Conservation (phyloP, 2,113 vertebrate species). For the Dolichallabes microphthalmus region DNA sequence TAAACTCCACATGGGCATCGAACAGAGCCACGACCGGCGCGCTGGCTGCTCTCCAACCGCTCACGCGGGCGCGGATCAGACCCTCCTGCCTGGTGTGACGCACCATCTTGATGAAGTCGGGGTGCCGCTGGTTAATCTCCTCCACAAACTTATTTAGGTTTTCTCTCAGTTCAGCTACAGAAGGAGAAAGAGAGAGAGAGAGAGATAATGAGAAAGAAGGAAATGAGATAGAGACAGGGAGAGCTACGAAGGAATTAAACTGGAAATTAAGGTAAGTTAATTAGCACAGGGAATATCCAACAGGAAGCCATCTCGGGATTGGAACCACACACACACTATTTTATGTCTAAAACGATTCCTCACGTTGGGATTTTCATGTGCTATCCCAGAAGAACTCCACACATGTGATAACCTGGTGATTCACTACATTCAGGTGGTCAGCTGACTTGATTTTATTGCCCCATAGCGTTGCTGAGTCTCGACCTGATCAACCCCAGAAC, state of each 20-base stretch:
- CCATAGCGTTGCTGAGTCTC: too few species aligned
- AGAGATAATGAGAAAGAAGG: not conserved
- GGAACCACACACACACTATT: not conserved
- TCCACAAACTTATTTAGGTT: constrained; percentile 86
- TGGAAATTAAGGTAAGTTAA: not conserved
- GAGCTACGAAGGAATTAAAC: not conserved
- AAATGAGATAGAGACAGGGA: constrained; percentile 1
- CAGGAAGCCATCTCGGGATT: not conserved
- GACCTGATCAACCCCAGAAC: too few species aligned
- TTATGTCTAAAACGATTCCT: too few species aligned
- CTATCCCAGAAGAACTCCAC: too few species aligned
- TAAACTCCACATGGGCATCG: constrained; percentile 97
- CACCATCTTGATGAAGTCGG: constrained; percentile 90
- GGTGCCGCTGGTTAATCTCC: constrained; percentile 81
- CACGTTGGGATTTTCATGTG: too few species aligned
- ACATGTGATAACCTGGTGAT: too few species aligned
- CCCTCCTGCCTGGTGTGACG: constrained; percentile 91
- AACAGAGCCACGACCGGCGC: constrained; percentile 94
- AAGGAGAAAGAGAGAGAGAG: not conserved
- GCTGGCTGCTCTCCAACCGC: constrained; percentile 89
- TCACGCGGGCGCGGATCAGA: constrained; percentile 92
- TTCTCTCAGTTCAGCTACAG: constrained; percentile 87
- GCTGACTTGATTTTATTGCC: too few species aligned
- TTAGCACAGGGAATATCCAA: not conserved
- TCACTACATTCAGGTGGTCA: too few species aligned